Percentiles rank a stretch among this genome's conserved stretches.
These are phyloP conservation scores for Blastomussa wellsi DNA, from an alignment of 92 coral and sea anemone genomes.

Conservation along the genomic window DNA sequence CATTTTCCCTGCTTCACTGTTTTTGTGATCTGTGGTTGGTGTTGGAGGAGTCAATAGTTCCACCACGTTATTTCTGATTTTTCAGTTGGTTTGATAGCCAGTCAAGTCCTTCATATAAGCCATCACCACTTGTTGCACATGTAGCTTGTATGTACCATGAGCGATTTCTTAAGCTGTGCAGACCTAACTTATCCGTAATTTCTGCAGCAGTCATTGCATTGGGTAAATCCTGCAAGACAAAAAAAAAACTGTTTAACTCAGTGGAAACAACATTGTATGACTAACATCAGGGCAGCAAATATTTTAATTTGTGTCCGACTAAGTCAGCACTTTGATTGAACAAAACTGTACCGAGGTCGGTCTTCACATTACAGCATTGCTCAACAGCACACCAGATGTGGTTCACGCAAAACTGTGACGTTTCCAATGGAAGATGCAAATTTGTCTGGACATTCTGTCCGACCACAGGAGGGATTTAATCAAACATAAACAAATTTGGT, in stretches of 20 bases:
- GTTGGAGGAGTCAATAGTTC: background rate
- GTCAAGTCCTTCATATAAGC: slow-evolving; percentile 94
- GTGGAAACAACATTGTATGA: background rate
- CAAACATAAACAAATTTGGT: no score
- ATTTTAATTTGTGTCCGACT: no score
- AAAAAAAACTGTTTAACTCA: background rate
- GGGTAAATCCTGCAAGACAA: slow-evolving; percentile 80
- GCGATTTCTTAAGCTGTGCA: slow-evolving; percentile 69
- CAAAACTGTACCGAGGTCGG: no score
- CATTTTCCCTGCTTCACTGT: background rate
- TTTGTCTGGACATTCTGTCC: no score
- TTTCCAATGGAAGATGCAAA: no score
- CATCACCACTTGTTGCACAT: slow-evolving; percentile 98
- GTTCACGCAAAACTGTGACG: no score
- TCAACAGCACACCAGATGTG: no score
- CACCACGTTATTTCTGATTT: slow-evolving; percentile 45
- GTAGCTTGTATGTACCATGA: slow-evolving; percentile 95
- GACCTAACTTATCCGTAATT: slow-evolving; percentile 87
- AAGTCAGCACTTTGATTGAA: no score
- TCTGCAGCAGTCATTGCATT: slow-evolving; percentile 99
- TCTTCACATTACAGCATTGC: no score
- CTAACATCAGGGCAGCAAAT: no score
- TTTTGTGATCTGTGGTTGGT: background rate
- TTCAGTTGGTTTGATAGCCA: slow-evolving; percentile 82
- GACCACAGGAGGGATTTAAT: no score